Base-by-base conservation (phyloP, 1,140 invertebrate genomes). In the Trichonephila clavipes region DNA sequence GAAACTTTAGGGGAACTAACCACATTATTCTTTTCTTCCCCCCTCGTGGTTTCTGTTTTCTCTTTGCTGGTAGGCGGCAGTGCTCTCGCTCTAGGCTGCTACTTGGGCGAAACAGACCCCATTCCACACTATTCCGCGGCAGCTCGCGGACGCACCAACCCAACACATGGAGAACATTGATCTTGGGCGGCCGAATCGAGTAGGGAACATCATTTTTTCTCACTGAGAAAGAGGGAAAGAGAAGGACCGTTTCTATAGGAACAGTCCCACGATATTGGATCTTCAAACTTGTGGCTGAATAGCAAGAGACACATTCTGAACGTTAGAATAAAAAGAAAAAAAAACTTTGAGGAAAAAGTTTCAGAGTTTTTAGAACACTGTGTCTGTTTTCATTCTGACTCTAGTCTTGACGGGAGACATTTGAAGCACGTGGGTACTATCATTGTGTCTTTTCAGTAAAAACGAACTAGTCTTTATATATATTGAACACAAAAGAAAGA, bases 1-100 rank as follows among this genome's bases (percentile, higher is more conserved):
- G 83, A 85, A 85, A 85, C 83, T 85, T 85, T 59, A 85, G 83
- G 83, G 83, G 82, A 61, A 61, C 83, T 59, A 85, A 85, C 83
- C 44, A 85, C 44, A 77, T 77, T 77, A 77, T 77, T 77, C 72
- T 77, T 77, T 77, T 77, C 72, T 77, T 28, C 66, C 66, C 14
- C 81, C 40, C 81, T 34, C 51, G 51, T 51, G 51, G 51, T 51
- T 83, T 28, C 44, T 61, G 83, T 44, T 85, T 58, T 85, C n/a
- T 85, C 18, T 51, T 85, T 61, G 83, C 44, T 85, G 83, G 83
- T 85, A 85, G 83, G 83, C 83, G 83, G 83, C 83, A 61, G 83
- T 85, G 58, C 51, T 21, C 83, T 85, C 83, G 83, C 83, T 85
- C 10, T 85, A 85, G 83, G 83, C 72, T 44, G 58, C 58, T 21